A percentile compares a stretch with the other conserved stretches of the same genome.
phyloP scores from a whole-genome alignment of 2,888 invertebrate genomes.

The Stenotaenia linearis region DNA sequence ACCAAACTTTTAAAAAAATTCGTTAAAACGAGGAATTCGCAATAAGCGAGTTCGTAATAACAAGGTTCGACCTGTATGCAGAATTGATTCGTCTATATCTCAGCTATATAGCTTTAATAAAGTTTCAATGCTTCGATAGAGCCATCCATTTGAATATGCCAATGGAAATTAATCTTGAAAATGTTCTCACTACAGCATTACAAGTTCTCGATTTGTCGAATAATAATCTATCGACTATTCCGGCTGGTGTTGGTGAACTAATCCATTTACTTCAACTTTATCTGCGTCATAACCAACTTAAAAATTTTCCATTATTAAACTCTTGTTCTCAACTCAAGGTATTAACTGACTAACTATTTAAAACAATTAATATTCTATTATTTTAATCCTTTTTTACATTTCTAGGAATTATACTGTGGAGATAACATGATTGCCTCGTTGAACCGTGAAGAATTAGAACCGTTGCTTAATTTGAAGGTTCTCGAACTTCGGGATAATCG shows the following conservation, averaged over 20 bases:
- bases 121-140: too few relatives aligned
- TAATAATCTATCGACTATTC: slow-evolving; percentile 61
- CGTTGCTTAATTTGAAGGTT: slow-evolving; percentile 42
- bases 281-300: slow-evolving; percentile 47
- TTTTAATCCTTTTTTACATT: slow-evolving; percentile 19
- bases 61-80: too few relatives aligned
- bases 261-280: slow-evolving; percentile 46
- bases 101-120: too few relatives aligned
- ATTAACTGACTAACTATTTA: slow-evolving; percentile 27
- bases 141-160: too few relatives aligned
- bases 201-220: slow-evolving; percentile 67
- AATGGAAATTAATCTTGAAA: too few relatives aligned
- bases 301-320: slow-evolving; percentile 52
- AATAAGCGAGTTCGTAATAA: too few relatives aligned
- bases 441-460: slow-evolving; percentile 53
- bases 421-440: slow-evolving; percentile 76
- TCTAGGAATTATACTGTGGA: slow-evolving; percentile 67
- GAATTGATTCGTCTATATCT: too few relatives aligned
- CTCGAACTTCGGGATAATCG: slow-evolving; percentile 35
- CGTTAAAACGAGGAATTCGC: too few relatives aligned
- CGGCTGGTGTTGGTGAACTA: slow-evolving; percentile 57
- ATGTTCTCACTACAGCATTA: slow-evolving; percentile 59
- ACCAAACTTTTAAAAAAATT: too few relatives aligned
- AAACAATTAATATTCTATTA: too few relatives aligned
- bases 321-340: slow-evolving; percentile 66